Conservation (phyloP, 2,797 vertebrate species). For the Sebastes diaconus region DNA sequence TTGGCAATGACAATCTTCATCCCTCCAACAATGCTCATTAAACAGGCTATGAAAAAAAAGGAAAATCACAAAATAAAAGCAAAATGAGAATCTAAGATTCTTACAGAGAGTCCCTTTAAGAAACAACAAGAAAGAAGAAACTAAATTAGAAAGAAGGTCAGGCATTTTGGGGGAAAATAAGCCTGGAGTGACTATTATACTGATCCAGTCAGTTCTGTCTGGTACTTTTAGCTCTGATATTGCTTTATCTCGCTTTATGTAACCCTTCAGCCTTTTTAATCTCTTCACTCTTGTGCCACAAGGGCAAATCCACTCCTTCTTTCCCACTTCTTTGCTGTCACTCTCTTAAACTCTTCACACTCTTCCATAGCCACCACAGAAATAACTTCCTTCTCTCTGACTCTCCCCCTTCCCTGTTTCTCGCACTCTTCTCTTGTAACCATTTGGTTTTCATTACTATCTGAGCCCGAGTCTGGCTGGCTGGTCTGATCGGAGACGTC, state of each 20-base stretch:
- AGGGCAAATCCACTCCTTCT: slow-evolving; percentile 6
- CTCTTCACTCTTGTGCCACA: slow-evolving; percentile 19
- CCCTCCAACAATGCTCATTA: too few relatives aligned
- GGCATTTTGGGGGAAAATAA: not conserved
- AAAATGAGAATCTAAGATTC: not conserved
- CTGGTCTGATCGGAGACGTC: slow-evolving; percentile 59
- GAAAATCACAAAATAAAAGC: too few relatives aligned
- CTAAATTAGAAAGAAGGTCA: not conserved
- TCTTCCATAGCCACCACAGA: slow-evolving; percentile 36
- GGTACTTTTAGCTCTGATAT: slow-evolving; percentile 10
- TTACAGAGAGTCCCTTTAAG: not conserved
- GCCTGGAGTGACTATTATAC: not conserved
- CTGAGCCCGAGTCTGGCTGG: slow-evolving; percentile 83
- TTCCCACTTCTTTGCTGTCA: slow-evolving; percentile 19
- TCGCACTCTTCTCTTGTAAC: slow-evolving; percentile 63
- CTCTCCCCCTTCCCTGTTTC: slow-evolving; percentile 31
- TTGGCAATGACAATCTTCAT: too few relatives aligned
- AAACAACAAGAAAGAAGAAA: slow-evolving; percentile 1
- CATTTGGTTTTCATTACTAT: slow-evolving; percentile 92
- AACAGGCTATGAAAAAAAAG: too few relatives aligned
- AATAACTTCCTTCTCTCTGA: slow-evolving; percentile 45
- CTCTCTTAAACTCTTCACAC: slow-evolving; percentile 51
- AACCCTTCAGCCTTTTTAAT: slow-evolving; percentile 24
- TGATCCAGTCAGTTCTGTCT: not conserved
- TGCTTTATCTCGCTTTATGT: slow-evolving; percentile 14